These are phyloP conservation scores for Potamarius usumacintae DNA, from an alignment of 2,113 vertebrate genomes.

Conservation along the genomic window DNA sequence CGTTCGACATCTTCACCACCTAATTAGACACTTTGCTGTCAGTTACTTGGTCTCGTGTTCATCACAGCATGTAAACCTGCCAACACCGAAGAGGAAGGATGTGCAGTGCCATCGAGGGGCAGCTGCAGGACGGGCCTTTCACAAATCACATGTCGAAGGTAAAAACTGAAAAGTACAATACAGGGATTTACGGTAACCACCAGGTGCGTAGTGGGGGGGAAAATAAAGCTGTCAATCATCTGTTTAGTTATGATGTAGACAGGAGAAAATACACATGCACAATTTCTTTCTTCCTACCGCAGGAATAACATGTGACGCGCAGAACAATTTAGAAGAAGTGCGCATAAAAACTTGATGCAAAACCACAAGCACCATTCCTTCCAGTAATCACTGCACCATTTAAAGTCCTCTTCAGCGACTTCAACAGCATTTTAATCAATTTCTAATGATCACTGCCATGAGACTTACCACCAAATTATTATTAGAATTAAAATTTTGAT, in stretches of 20 bases:
- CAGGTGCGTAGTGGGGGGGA: background rate
- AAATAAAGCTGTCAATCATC: background rate
- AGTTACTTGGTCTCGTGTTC: background rate
- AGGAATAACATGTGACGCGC: background rate
- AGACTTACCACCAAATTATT: background rate
- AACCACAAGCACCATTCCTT: background rate
- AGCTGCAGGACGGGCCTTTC: background rate
- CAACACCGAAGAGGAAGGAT: background rate
- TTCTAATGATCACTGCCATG: background rate
- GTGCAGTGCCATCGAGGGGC: background rate
- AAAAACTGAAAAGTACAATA: background rate
- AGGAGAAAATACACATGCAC: background rate
- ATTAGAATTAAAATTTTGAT: background rate
- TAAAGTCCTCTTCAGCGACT: background rate
- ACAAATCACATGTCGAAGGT: background rate
- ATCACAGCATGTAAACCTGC: background rate
- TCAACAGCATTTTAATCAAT: background rate
- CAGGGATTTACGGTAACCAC: background rate
- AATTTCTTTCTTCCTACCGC: background rate
- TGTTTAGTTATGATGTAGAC: background rate
- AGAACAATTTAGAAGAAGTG: background rate
- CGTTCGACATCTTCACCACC: background rate
- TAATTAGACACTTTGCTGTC: background rate
- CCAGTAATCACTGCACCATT: background rate
- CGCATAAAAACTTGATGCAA: background rate